Evolutionary conservation across 2,113 vertebrate species (phyloP).

Genomic region (Leiothrix lutea): DNA sequence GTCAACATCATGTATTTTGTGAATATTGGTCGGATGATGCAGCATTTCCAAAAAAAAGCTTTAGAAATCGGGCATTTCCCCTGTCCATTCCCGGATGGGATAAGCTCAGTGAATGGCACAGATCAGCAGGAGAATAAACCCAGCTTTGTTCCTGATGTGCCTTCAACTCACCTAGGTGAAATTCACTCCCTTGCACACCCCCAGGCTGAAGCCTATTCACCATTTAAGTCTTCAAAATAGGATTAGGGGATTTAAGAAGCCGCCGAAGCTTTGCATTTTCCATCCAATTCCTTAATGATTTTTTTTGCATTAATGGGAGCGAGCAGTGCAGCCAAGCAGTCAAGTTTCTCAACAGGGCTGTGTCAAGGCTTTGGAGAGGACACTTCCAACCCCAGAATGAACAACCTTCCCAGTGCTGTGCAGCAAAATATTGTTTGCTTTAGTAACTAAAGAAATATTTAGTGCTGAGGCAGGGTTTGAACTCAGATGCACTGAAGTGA

Average conservation of each 20-base stretch:
- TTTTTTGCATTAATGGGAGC: neutral
- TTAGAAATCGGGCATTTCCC: neutral
- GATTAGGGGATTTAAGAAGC: constrained; percentile 12
- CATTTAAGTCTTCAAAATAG: neutral
- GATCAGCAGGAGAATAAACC: neutral
- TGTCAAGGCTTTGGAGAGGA: neutral
- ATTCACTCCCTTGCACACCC: neutral
- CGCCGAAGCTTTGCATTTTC: neutral
- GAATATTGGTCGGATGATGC: neutral
- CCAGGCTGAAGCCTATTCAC: neutral
- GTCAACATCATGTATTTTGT: neutral
- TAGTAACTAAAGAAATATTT: neutral
- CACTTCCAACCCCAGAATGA: neutral
- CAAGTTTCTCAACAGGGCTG: neutral
- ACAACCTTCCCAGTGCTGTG: accelerated
- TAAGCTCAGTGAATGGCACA: neutral
- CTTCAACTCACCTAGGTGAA: neutral
- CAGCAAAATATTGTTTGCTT: neutral
- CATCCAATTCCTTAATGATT: constrained; percentile 4
- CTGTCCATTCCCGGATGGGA: neutral
- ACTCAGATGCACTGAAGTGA: neutral
- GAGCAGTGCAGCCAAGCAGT: neutral
- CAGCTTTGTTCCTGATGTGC: neutral
- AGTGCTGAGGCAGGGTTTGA: neutral
- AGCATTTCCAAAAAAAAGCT: neutral